phyloP scores from a whole-genome alignment of 2,888 invertebrate genomes.

The Mythimna loreyi region DNA sequence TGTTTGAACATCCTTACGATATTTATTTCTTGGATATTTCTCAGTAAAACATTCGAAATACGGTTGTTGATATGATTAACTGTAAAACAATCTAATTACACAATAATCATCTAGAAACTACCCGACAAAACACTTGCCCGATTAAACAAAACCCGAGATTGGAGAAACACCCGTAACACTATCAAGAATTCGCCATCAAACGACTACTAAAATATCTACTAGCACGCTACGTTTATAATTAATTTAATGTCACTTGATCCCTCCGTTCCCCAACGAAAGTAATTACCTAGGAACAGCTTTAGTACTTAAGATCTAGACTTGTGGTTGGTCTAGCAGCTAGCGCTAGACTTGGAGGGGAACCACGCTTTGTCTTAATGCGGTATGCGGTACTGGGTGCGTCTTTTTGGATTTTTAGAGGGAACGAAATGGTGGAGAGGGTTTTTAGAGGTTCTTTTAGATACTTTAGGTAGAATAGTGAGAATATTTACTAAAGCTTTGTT shows the following conservation, averaged over 20 bases:
- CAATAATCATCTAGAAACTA: neutral
- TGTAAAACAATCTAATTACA: neutral
- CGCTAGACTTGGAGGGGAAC: slow-evolving; percentile 54
- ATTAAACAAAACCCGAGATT: neutral
- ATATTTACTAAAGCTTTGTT: too few species aligned
- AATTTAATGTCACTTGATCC: slow-evolving; percentile 64
- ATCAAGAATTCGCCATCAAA: slow-evolving; percentile 15
- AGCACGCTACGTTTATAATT: slow-evolving; percentile 62
- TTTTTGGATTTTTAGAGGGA: slow-evolving; percentile 21
- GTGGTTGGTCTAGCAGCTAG: slow-evolving; percentile 60
- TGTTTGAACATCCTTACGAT: too few species aligned
- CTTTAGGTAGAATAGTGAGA: neutral
- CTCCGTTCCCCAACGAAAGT: slow-evolving; percentile 62
- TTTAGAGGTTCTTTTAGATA: neutral
- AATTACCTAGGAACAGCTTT: slow-evolving; percentile 70
- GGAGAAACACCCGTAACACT: slow-evolving; percentile 9
- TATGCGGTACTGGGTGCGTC: slow-evolving; percentile 40
- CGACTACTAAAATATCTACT: slow-evolving; percentile 35
- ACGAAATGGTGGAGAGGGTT: neutral
- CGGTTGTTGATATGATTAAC: neutral
- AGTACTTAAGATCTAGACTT: slow-evolving; percentile 65
- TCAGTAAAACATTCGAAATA: neutral
- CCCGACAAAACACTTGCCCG: neutral
- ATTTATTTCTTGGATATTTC: neutral
- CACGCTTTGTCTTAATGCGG: slow-evolving; percentile 41